Conservation (phyloP, 2,888 invertebrate genomes). For the Mimas tiliae region DNA sequence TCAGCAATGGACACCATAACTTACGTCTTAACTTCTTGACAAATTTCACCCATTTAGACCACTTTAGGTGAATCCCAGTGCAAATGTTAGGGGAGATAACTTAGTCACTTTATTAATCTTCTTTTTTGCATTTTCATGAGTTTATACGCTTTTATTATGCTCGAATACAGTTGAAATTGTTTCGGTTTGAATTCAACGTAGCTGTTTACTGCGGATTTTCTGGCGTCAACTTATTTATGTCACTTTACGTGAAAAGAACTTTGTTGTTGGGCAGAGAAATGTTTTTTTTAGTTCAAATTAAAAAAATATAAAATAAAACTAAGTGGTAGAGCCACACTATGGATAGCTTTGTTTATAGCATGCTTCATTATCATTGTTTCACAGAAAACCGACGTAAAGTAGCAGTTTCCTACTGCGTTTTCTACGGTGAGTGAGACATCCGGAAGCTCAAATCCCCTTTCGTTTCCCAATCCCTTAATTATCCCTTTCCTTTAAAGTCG, state of each 20-base stretch:
- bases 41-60: conserved; percentile 58
- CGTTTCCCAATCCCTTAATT: too few relatives aligned
- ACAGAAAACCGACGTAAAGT: too few relatives aligned
- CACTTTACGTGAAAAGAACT: neutral
- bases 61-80: conserved; percentile 43
- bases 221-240: neutral
- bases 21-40: conserved; percentile 63
- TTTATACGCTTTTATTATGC: neutral
- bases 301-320: too few relatives aligned
- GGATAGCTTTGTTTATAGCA: too few relatives aligned
- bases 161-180: neutral
- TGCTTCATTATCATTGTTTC: too few relatives aligned
- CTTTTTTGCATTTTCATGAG: conserved; percentile 7
- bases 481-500: too few relatives aligned
- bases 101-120: conserved; percentile 12
- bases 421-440: too few relatives aligned
- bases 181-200: neutral
- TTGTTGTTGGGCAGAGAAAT: neutral
- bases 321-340: too few relatives aligned
- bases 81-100: conserved; percentile 21
- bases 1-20: conserved; percentile 60
- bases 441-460: too few relatives aligned
- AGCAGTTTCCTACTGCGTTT: too few relatives aligned
- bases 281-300: neutral
- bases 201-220: neutral